These are phyloP conservation scores for Platerodrilus igneus DNA, from an alignment of 2,888 invertebrate species.

Conservation along the genomic window DNA sequence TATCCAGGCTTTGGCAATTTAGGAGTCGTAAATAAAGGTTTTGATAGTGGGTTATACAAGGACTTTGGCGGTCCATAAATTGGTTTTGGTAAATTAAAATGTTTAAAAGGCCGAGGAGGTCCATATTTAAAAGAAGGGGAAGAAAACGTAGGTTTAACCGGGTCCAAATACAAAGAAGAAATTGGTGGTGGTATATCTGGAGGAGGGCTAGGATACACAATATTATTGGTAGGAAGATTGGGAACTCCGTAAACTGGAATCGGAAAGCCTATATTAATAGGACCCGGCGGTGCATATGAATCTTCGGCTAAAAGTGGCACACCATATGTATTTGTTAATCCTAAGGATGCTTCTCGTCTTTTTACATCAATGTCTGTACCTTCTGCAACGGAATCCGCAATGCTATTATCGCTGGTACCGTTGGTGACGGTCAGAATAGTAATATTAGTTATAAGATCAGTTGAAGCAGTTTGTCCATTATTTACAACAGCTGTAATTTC, in stretches of 20 bases:
- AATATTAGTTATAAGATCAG: conserved; percentile 21
- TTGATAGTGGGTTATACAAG: no score
- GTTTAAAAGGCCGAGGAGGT: conserved; percentile 33
- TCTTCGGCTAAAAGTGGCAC: conserved; percentile 49
- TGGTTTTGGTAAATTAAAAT: conserved; percentile 37
- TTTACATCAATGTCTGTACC: conserved; percentile 40
- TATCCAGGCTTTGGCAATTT: conserved; percentile 46
- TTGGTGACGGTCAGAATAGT: conserved; percentile 13
- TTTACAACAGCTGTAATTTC: conserved; percentile 44
- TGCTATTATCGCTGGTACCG: conserved; percentile 4
- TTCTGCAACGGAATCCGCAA: conserved; percentile 36
- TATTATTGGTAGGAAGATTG: conserved; percentile 46
- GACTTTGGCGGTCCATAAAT: conserved; percentile 53
- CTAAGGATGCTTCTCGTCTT: conserved; percentile 40
- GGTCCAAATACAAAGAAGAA: conserved; percentile 13
- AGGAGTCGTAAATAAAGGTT: no score
- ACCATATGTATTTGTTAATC: conserved; percentile 50
- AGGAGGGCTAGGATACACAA: conserved; percentile 49
- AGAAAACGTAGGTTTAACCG: conserved; percentile 22
- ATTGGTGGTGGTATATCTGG: conserved; percentile 48
- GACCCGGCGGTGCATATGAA: conserved; percentile 39
- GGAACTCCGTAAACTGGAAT: conserved; percentile 59
- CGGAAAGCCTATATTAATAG: conserved; percentile 51
- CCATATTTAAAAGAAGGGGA: conserved; percentile 26
- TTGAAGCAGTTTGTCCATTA: conserved; percentile 31